These are phyloP conservation scores for Zalophus californianus DNA, from an alignment of 2,797 vertebrate genomes.

Conservation along the genomic window DNA sequence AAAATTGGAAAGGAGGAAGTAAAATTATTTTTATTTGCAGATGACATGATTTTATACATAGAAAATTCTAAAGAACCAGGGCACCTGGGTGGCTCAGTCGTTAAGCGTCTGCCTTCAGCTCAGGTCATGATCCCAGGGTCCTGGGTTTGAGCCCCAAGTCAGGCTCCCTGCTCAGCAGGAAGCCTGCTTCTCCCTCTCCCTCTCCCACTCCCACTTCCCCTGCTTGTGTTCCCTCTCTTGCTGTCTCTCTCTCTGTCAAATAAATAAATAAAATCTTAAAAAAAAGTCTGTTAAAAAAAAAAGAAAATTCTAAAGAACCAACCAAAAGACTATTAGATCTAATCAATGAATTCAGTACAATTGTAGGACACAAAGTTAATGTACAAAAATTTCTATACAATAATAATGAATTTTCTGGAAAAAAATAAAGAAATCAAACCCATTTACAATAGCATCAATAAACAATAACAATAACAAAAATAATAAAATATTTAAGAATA, in stretches of 20 bases:
- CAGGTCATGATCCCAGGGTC: too few relatives aligned
- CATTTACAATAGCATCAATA: not conserved
- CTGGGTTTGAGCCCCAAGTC: too few relatives aligned
- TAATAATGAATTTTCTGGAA: not conserved
- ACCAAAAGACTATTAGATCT: not conserved
- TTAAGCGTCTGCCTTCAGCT: too few relatives aligned
- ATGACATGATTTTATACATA: not conserved
- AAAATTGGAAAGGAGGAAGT: not conserved
- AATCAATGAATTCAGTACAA: not conserved
- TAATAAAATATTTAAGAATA: not conserved
- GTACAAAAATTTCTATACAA: not conserved
- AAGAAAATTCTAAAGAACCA: not conserved
- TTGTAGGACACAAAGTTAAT: not conserved
- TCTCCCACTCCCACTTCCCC: too few relatives aligned
- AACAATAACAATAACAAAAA: not conserved
- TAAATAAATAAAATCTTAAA: too few relatives aligned
- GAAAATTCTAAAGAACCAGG: not conserved
- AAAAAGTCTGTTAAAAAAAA: too few relatives aligned
- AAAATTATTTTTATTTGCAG: not conserved
- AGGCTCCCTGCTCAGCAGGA: too few relatives aligned
- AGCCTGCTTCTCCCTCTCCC: too few relatives aligned
- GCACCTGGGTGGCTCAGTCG: too few relatives aligned
- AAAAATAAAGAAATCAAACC: not conserved
- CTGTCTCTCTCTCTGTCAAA: too few relatives aligned
- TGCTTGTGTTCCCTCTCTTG: too few relatives aligned